These are phyloP conservation scores for Zoanthus sansibaricus DNA, from an alignment of 92 coral and sea anemone species.

Conservation along the genomic window DNA sequence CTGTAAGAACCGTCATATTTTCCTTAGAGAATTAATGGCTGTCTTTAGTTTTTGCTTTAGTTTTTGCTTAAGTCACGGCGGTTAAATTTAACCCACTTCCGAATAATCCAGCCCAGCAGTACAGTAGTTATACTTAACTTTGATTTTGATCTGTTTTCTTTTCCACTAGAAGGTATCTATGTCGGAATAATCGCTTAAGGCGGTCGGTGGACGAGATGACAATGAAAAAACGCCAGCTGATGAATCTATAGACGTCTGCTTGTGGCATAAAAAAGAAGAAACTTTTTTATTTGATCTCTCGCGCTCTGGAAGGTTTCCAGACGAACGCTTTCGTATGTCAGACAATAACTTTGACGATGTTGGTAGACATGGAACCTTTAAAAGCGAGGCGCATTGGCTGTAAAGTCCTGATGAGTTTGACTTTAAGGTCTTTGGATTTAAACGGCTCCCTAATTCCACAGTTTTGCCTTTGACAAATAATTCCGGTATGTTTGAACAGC, in stretches of 20 bases:
- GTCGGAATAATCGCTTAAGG: slow-evolving; percentile 62
- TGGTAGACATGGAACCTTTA: neutral
- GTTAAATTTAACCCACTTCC: too few species aligned
- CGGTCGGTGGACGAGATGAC: slow-evolving; percentile 72
- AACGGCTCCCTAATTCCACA: neutral
- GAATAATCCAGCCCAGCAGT: neutral
- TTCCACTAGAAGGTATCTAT: slow-evolving; percentile 3
- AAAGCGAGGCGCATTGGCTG: slow-evolving; percentile 1
- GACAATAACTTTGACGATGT: slow-evolving; percentile 1
- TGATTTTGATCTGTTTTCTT: too few species aligned
- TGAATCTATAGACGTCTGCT: slow-evolving; percentile 55
- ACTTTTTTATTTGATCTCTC: neutral
- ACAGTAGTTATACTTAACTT: too few species aligned
- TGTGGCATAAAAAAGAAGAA: slow-evolving; percentile 21
- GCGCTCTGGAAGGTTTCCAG: slow-evolving; percentile 19
- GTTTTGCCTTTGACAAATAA: slow-evolving; percentile 35
- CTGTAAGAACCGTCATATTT: too few species aligned
- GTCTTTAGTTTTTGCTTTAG: too few species aligned
- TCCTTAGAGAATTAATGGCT: too few species aligned
- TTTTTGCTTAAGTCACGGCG: too few species aligned
- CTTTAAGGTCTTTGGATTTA: neutral
- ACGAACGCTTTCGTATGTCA: neutral
- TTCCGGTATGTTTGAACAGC: neutral
- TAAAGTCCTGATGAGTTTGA: neutral
- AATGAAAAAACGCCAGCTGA: slow-evolving; percentile 44